phyloP scores from a whole-genome alignment of 1,140 invertebrate species.

The Aphelenchoides besseyi region DNA sequence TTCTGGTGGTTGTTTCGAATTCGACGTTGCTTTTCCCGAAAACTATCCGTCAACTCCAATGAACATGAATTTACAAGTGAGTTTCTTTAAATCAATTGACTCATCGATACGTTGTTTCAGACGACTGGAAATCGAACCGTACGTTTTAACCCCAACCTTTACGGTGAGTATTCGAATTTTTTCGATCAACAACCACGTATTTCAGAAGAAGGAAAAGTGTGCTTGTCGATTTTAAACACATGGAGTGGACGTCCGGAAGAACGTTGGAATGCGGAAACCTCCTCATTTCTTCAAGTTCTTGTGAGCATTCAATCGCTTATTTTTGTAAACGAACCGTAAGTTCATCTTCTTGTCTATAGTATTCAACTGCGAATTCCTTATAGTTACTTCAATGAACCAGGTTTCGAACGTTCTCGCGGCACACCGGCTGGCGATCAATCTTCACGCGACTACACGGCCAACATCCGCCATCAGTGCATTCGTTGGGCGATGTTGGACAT shows the following conservation, averaged over 20 bases:
- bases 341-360: not conserved
- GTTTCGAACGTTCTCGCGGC: slow-evolving; percentile 84
- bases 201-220: slow-evolving; percentile 87
- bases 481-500: slow-evolving; percentile 94
- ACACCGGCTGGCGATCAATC: slow-evolving; percentile 71
- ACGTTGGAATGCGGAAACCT: slow-evolving; percentile 93
- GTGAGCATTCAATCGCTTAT: slow-evolving; percentile 92
- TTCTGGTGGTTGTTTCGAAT: slow-evolving; percentile 67
- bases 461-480: slow-evolving; percentile 86
- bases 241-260: slow-evolving; percentile 93
- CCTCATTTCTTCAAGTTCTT: slow-evolving; percentile 88
- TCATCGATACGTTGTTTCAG: slow-evolving; percentile 65
- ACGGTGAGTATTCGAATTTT: slow-evolving; percentile 65
- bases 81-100: not conserved
- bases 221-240: slow-evolving; percentile 88
- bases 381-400: slow-evolving; percentile 81
- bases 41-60: slow-evolving; percentile 67
- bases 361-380: not conserved
- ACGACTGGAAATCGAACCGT: slow-evolving; percentile 88
- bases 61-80: slow-evolving; percentile 75
- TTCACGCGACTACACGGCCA: slow-evolving; percentile 83
- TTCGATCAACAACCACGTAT: not conserved
- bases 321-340: slow-evolving; percentile 84
- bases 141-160: slow-evolving; percentile 93
- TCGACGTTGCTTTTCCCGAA: slow-evolving; percentile 66